Evolutionary conservation across 2,113 vertebrate species (phyloP).

Genomic region (Crypturellus undulatus): DNA sequence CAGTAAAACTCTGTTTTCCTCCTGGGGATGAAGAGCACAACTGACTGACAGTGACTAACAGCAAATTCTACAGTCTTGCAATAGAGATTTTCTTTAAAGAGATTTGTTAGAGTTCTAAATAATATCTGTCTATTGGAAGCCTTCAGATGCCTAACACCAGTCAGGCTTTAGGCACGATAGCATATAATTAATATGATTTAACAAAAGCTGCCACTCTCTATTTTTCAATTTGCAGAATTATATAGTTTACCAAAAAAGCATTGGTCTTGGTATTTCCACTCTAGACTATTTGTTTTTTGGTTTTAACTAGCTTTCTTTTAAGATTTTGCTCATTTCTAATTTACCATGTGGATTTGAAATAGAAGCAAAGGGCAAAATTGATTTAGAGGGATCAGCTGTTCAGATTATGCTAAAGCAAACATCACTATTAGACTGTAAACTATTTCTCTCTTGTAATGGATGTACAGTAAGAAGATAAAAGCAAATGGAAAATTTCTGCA

Average conservation of each 20-base stretch:
- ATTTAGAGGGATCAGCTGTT: conserved; percentile 42
- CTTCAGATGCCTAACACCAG: conserved; percentile 47
- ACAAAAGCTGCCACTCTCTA: conserved; percentile 39
- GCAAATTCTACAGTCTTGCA: not conserved
- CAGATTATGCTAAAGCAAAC: conserved; percentile 53
- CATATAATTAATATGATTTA: conserved; percentile 48
- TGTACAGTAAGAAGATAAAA: conserved; percentile 51
- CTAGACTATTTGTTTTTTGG: not conserved
- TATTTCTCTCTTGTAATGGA: not conserved
- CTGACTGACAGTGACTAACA: not conserved
- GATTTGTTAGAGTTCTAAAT: conserved; percentile 22
- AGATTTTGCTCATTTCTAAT: conserved; percentile 2
- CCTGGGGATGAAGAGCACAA: not conserved
- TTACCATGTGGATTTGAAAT: conserved; percentile 1
- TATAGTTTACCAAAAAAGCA: conserved; percentile 35
- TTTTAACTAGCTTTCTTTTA: conserved; percentile 38
- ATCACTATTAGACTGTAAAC: conserved; percentile 29
- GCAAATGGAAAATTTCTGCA: conserved; percentile 37
- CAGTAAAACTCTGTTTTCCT: not conserved
- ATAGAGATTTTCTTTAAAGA: not conserved
- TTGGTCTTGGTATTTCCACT: conserved; percentile 10
- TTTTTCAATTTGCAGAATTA: conserved; percentile 33
- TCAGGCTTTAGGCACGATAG: conserved; percentile 33
- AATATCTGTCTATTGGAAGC: conserved; percentile 42
- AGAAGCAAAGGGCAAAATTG: conserved; percentile 42